Evolutionary conservation across 1,140 invertebrate species (phyloP).

Genomic region (Arion vulgaris): DNA sequence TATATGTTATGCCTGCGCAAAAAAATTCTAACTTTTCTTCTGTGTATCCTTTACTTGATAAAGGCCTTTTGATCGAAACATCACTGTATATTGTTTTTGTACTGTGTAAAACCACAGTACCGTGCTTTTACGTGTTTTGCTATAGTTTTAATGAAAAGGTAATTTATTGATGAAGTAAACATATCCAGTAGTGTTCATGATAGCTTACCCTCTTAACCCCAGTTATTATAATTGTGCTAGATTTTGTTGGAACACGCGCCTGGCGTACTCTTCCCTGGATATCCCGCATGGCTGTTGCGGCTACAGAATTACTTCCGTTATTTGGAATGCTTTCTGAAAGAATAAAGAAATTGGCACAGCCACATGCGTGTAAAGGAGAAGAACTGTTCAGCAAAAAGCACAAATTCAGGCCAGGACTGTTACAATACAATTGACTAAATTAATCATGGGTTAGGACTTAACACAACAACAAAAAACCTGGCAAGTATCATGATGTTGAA

Average conservation of each 20-base stretch:
- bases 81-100: no score
- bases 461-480: no score
- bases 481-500: no score
- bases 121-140: no score
- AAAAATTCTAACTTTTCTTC: no score
- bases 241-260: constrained; percentile 58
- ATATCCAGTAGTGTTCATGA: not conserved
- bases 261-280: constrained; percentile 53
- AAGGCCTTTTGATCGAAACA: no score
- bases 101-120: no score
- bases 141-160: no score
- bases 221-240: constrained; percentile 67
- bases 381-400: not conserved
- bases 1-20: no score
- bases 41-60: no score
- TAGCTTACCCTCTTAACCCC: constrained; percentile 67
- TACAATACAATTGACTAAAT: not conserved
- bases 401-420: not conserved
- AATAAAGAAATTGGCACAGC: constrained; percentile 42
- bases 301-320: constrained; percentile 64
- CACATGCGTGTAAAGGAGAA: constrained; percentile 22
- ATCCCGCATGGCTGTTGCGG: constrained; percentile 64
- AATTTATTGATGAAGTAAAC: not conserved
- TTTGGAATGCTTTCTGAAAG: constrained; percentile 64
- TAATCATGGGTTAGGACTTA: not conserved